These are phyloP conservation scores for Papilio elwesi DNA, from an alignment of 2,888 invertebrate genomes.

Conservation along the genomic window DNA sequence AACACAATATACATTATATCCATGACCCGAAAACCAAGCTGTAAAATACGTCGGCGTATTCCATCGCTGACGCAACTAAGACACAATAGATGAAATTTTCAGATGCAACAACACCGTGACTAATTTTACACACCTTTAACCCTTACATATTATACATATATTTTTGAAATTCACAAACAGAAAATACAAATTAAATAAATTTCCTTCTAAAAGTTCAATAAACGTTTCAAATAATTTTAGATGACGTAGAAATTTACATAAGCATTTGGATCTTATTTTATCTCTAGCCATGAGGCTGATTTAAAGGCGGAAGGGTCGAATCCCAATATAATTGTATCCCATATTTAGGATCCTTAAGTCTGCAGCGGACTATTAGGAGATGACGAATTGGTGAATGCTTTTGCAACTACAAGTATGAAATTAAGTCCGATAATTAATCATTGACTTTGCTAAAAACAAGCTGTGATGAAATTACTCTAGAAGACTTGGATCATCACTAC, in stretches of 20 bases:
- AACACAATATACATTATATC: conserved; percentile 9
- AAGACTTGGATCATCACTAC: no score
- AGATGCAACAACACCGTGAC: conserved; percentile 14
- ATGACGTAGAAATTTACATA: background rate
- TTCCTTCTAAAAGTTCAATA: background rate
- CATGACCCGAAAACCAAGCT: conserved; percentile 16
- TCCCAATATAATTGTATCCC: no score
- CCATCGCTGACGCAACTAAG: background rate
- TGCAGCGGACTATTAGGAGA: no score
- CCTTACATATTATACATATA: background rate
- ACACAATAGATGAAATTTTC: conserved; percentile 6
- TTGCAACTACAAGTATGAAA: no score
- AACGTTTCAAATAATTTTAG: background rate
- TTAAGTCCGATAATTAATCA: no score
- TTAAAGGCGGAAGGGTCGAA: no score
- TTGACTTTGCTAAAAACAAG: no score
- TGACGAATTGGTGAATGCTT: no score
- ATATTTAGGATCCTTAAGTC: no score
- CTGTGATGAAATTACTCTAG: no score
- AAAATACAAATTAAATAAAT: background rate
- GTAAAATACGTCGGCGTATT: conserved; percentile 5
- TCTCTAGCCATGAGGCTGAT: background rate
- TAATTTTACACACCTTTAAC: background rate
- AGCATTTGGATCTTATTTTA: background rate
- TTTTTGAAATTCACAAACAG: background rate